Conservation (phyloP, 2,113 vertebrate genomes). For the Tricholaema leucomelas region DNA sequence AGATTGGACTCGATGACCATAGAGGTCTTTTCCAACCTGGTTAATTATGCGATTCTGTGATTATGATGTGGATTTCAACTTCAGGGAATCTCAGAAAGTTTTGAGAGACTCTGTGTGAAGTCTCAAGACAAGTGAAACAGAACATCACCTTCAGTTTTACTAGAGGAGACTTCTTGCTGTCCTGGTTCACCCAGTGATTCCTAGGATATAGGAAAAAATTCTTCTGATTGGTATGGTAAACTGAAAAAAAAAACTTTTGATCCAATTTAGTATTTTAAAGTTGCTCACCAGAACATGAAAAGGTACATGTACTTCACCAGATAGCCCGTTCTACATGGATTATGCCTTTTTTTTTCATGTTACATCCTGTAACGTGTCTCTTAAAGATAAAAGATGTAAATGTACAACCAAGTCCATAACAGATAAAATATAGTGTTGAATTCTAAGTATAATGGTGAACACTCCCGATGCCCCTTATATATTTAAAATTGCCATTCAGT, state of each 20-base stretch:
- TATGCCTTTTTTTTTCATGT: background rate
- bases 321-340: background rate
- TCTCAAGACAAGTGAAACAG: background rate
- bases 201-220: background rate
- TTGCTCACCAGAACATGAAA: background rate
- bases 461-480: constrained; percentile 76
- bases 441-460: constrained; percentile 70
- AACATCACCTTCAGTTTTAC: background rate
- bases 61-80: background rate
- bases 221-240: background rate
- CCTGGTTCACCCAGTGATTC: background rate
- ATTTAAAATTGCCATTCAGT: constrained; percentile 80
- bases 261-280: background rate
- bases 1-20: too few species aligned
- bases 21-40: too few species aligned
- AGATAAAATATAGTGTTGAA: constrained; percentile 70
- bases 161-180: background rate
- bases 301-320: background rate
- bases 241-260: background rate
- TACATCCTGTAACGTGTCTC: constrained; percentile 41
- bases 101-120: background rate
- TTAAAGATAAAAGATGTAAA: constrained; percentile 62
- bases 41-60: too few species aligned
- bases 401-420: constrained; percentile 64
- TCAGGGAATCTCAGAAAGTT: background rate